Conservation (phyloP, 2,113 vertebrate species). For the Passer montanus region DNA sequence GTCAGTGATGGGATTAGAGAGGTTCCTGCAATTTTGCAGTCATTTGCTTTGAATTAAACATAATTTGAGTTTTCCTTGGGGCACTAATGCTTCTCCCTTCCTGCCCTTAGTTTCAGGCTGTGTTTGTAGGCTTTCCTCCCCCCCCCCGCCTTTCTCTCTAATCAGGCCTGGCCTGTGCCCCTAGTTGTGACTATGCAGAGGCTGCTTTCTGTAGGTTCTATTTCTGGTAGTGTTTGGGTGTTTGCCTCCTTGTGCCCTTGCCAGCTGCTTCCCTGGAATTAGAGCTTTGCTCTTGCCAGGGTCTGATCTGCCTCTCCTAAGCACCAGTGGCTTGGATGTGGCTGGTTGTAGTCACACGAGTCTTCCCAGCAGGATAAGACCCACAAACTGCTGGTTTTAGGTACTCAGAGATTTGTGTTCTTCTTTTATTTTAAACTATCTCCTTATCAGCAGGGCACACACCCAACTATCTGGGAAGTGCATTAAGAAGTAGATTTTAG, state of each 20-base stretch:
- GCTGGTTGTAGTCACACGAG: not conserved
- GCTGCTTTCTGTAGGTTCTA: not conserved
- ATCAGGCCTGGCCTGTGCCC: not conserved
- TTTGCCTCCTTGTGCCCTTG: not conserved
- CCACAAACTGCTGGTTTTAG: not conserved
- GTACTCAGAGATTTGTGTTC: not conserved
- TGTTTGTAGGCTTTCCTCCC: not conserved
- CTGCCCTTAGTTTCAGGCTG: not conserved
- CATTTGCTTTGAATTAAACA: not conserved
- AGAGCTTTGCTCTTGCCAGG: not conserved
- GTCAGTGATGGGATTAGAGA: slow-evolving; percentile 15
- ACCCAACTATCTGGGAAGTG: not conserved
- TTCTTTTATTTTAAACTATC: not conserved
- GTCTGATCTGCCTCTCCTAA: not conserved
- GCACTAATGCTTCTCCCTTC: not conserved
- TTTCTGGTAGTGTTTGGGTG: not conserved
- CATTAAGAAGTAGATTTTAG: not conserved
- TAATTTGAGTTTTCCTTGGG: not conserved
- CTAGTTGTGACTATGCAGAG: not conserved
- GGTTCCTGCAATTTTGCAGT: slow-evolving; percentile 22
- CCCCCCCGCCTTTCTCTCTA: not conserved
- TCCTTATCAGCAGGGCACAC: not conserved
- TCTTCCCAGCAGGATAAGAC: not conserved
- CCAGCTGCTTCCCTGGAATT: not conserved
- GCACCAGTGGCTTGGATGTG: accelerated